Percentiles rank a stretch among this genome's conserved stretches.
Evolutionary conservation across 2,888 invertebrate species (phyloP).

Genomic region (Lucinisca nassula): DNA sequence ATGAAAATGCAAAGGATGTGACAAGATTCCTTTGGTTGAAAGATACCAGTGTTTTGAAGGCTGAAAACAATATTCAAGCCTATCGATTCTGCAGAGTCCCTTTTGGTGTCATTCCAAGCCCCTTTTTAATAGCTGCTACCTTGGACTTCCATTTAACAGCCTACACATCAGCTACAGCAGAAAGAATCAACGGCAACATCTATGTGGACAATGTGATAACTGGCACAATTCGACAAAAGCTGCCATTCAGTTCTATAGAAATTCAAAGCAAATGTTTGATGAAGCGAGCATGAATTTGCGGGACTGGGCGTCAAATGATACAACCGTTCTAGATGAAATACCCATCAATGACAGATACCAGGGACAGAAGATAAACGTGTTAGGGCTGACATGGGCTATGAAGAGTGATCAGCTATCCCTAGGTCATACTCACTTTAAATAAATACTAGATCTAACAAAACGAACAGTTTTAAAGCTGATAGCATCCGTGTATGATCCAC

Average conservation of each 20-base stretch:
- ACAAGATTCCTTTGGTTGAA: conserved; percentile 31
- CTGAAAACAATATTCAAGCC: not conserved
- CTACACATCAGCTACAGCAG: not conserved
- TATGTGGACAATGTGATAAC: conserved; percentile 17
- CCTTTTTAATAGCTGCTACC: conserved; percentile 12
- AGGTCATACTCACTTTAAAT: not conserved
- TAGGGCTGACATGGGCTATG: conserved; percentile 20
- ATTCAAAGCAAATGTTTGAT: not conserved
- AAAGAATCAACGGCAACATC: conserved; percentile 6
- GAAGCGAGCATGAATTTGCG: conserved; percentile 13
- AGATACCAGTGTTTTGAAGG: not conserved
- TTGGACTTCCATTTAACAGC: conserved; percentile 1
- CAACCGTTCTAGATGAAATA: not conserved
- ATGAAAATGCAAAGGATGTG: conserved; percentile 20
- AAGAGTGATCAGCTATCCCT: not conserved
- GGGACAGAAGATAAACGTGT: not conserved
- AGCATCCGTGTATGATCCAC: conserved; percentile 12
- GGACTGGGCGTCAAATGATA: conserved; percentile 27
- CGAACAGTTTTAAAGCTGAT: conserved; percentile 1
- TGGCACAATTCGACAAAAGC: not conserved
- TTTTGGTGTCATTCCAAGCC: conserved; percentile 20
- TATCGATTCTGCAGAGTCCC: conserved; percentile 21
- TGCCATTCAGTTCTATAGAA: conserved; percentile 3
- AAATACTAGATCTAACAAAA: not conserved
- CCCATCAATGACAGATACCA: not conserved